phyloP scores from a whole-genome alignment of 2,797 vertebrate species.

The Taenioides sp. region DNA sequence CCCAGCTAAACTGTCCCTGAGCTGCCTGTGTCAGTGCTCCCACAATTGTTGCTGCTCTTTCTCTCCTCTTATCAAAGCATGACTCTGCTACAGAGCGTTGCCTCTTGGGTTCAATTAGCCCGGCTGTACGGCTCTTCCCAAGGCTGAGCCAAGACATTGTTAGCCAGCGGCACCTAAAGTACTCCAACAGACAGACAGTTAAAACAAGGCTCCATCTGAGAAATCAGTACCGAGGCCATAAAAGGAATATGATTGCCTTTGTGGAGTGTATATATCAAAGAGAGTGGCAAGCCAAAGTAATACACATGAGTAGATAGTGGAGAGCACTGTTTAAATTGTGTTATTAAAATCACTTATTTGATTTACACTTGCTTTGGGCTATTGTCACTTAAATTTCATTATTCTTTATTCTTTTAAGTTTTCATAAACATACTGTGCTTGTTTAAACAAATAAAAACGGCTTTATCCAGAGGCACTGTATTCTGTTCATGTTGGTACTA shows the following conservation, averaged over 20 bases:
- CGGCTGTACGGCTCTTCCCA: constrained; percentile 40
- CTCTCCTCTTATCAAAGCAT: constrained; percentile 57
- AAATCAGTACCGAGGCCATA: constrained; percentile 40
- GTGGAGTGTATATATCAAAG: constrained; percentile 17
- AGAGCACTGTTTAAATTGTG: constrained; percentile 16
- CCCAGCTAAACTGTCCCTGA: constrained; percentile 24
- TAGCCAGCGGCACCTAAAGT: constrained; percentile 35
- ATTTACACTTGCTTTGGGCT: constrained; percentile 46
- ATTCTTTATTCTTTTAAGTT: constrained; percentile 25
- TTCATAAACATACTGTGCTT: constrained; percentile 21
- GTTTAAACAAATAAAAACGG: background rate
- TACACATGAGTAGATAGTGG: constrained; percentile 2
- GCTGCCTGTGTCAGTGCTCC: constrained; percentile 10
- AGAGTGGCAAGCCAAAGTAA: constrained; percentile 7
- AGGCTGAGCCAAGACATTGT: constrained; percentile 35
- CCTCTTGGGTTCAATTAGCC: constrained; percentile 67
- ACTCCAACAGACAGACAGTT: constrained; percentile 25
- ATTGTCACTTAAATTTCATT: constrained; percentile 39
- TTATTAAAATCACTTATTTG: constrained; percentile 47
- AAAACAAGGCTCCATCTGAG: constrained; percentile 45
- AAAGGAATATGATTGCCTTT: constrained; percentile 23
- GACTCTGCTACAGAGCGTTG: constrained; percentile 46
- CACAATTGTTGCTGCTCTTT: constrained; percentile 23
- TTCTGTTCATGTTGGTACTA: background rate
- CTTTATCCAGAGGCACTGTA: background rate